Evolutionary conservation across 2,113 vertebrate species (phyloP).

Genomic region (Mobula birostris): DNA sequence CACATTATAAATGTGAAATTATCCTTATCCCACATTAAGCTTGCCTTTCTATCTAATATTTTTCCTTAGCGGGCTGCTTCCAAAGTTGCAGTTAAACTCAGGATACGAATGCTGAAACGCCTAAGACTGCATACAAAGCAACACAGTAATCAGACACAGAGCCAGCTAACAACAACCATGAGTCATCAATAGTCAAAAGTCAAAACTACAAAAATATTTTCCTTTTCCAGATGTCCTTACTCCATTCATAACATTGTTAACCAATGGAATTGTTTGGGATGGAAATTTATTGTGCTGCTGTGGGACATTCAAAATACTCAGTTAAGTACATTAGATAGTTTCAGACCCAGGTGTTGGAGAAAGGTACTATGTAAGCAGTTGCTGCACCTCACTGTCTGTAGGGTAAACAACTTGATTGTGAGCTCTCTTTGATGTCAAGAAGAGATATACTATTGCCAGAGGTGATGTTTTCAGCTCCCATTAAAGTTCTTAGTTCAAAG

Average conservation of each 20-base stretch:
- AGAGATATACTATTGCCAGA: too few relatives aligned
- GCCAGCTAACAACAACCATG: background rate
- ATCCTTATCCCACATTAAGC: background rate
- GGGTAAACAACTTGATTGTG: background rate
- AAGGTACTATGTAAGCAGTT: background rate
- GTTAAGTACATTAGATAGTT: background rate
- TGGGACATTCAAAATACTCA: background rate
- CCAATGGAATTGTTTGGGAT: background rate
- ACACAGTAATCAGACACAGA: background rate
- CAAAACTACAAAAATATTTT: background rate
- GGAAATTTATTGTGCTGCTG: background rate
- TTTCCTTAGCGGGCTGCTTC: background rate
- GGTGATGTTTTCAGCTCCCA: background rate
- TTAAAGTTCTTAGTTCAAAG: background rate
- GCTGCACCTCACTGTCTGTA: background rate
- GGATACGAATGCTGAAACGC: background rate
- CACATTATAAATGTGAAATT: background rate
- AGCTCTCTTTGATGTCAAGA: background rate
- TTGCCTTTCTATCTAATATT: background rate
- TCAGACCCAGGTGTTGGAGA: background rate
- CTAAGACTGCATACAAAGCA: background rate
- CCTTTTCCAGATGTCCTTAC: background rate
- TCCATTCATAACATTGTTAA: background rate
- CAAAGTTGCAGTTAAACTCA: background rate
- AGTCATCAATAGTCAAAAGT: background rate